These are phyloP conservation scores for Mus pahari DNA, from an alignment of 2,113 vertebrate genomes.

Conservation along the genomic window DNA sequence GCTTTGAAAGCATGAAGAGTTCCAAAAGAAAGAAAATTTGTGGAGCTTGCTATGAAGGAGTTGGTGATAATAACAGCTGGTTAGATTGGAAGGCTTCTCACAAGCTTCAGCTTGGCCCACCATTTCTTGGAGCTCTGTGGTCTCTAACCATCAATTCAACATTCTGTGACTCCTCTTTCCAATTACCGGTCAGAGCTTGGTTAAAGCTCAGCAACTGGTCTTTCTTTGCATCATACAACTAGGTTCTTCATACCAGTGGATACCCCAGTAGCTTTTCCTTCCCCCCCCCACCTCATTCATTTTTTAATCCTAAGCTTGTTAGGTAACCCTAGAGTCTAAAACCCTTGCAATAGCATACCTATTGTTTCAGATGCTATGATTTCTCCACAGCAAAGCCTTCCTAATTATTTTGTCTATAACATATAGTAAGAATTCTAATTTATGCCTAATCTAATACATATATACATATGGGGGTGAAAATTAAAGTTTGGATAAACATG, in stretches of 20 bases:
- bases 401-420: neutral
- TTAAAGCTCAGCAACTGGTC: constrained; percentile 53
- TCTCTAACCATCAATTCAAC: constrained; percentile 41
- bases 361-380: constrained; percentile 6
- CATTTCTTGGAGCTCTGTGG: constrained; percentile 52
- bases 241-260: constrained; percentile 5
- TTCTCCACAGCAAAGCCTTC: constrained; percentile 10
- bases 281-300: neutral
- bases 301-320: constrained; percentile 37
- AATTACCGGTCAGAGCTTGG: constrained; percentile 48
- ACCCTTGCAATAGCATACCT: neutral
- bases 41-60: constrained; percentile 47
- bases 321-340: constrained; percentile 46
- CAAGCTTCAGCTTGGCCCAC: constrained; percentile 24
- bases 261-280: constrained; percentile 13
- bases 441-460: neutral
- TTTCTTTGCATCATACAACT: constrained; percentile 56
- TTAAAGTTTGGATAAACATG: neutral
- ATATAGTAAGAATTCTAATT: constrained; percentile 25
- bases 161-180: constrained; percentile 53
- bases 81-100: constrained; percentile 71
- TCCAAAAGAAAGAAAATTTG: constrained; percentile 72
- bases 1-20: constrained; percentile 60
- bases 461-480: neutral
- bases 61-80: constrained; percentile 71